These are phyloP conservation scores for Hoplias malabaricus DNA, from an alignment of 2,113 vertebrate genomes.

Conservation along the genomic window DNA sequence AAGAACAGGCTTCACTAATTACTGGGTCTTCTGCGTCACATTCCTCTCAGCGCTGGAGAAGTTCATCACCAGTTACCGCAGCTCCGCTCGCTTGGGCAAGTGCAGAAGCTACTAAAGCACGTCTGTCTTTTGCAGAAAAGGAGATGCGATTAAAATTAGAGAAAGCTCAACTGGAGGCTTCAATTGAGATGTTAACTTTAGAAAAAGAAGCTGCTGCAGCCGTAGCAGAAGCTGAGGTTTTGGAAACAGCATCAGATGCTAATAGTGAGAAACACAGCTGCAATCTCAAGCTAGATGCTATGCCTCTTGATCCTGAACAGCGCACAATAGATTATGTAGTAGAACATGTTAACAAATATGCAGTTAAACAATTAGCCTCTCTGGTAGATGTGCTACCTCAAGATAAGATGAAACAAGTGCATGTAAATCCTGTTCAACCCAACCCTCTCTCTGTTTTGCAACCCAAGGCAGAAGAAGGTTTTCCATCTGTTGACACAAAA, in stretches of 20 bases:
- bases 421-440: neutral
- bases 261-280: slow-evolving; percentile 16
- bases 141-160: neutral
- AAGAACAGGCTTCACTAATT: too few species aligned
- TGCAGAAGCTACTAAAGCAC: too few species aligned
- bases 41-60: too few species aligned
- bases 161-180: neutral
- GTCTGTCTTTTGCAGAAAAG: neutral
- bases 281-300: neutral
- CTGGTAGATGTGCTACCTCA: neutral
- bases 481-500: neutral
- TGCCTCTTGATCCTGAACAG: too few species aligned
- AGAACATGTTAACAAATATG: slow-evolving; percentile 1
- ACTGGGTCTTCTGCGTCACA: too few species aligned
- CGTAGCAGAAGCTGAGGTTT: neutral
- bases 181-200: slow-evolving; percentile 4
- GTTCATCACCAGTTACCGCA: too few species aligned
- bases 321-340: neutral
- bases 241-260: neutral
- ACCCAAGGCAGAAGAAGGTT: neutral
- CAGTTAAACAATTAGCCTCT: neutral
- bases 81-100: too few species aligned
- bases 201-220: slow-evolving; percentile 1
- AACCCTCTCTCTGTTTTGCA: neutral
- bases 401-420: neutral